phyloP scores from a whole-genome alignment of 2,113 vertebrate genomes.

The Turdus rufiventris region DNA sequence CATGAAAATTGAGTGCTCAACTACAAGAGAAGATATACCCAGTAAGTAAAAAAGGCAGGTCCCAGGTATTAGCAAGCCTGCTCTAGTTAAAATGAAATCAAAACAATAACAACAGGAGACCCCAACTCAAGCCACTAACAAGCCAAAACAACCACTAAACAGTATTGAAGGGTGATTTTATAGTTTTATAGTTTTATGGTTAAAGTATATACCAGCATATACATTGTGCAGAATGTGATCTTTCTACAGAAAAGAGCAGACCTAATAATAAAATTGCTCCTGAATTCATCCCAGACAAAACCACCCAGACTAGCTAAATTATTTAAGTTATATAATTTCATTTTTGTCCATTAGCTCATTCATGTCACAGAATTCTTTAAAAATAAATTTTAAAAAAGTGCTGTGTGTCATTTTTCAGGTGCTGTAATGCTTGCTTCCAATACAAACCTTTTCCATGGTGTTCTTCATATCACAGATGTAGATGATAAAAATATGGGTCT shows the following conservation, averaged over 20 bases:
- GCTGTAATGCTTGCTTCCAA: background rate
- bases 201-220: background rate
- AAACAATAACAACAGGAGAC: background rate
- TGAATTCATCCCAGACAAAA: background rate
- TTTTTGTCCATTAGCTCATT: background rate
- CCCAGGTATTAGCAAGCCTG: background rate
- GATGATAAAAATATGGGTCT: background rate
- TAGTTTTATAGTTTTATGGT: background rate
- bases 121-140: background rate
- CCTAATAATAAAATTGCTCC: background rate
- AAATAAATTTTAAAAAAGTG: background rate
- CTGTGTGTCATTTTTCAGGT: background rate
- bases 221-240: background rate
- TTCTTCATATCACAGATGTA: background rate
- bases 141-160: background rate
- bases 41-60: background rate
- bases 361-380: background rate
- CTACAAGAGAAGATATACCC: background rate
- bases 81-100: rapidly evolving
- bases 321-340: background rate
- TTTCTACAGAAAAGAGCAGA: background rate
- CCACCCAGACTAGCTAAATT: background rate
- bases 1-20: background rate
- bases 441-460: background rate
- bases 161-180: background rate